A percentile compares a stretch with the other conserved stretches of the same genome.
Conservation (phyloP, 2,888 invertebrate species). For the Adelognathus sp. region DNA sequence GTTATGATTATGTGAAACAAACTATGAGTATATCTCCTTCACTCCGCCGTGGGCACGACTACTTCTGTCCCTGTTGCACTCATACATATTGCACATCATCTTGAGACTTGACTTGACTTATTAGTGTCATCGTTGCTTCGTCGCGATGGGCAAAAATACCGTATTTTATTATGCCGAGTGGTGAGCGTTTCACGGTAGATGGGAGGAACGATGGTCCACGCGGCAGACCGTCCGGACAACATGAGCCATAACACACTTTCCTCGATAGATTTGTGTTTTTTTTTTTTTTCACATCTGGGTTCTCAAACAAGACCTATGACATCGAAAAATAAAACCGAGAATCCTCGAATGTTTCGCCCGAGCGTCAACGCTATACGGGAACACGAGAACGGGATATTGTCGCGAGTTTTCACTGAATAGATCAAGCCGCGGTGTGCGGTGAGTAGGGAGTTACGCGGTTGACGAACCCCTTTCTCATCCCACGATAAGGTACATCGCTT, state of each 20-base stretch:
- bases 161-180: background rate
- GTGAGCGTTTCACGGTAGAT: background rate
- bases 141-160: background rate
- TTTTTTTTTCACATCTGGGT: background rate
- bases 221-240: background rate
- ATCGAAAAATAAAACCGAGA: background rate
- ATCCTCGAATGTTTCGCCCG: background rate
- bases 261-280: background rate
- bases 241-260: background rate
- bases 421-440: constrained; percentile 35
- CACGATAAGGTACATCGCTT: constrained; percentile 53
- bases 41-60: no score
- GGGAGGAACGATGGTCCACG: background rate
- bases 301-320: background rate
- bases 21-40: no score
- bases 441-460: constrained; percentile 76
- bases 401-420: background rate
- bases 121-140: background rate
- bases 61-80: no score
- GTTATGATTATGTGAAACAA: no score
- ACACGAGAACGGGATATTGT: constrained; percentile 1
- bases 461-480: constrained; percentile 74
- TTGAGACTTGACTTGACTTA: background rate
- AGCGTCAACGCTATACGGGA: background rate
- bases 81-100: no score